These are phyloP conservation scores for Amazona guildingii DNA, from an alignment of 2,113 vertebrate species.

Conservation along the genomic window DNA sequence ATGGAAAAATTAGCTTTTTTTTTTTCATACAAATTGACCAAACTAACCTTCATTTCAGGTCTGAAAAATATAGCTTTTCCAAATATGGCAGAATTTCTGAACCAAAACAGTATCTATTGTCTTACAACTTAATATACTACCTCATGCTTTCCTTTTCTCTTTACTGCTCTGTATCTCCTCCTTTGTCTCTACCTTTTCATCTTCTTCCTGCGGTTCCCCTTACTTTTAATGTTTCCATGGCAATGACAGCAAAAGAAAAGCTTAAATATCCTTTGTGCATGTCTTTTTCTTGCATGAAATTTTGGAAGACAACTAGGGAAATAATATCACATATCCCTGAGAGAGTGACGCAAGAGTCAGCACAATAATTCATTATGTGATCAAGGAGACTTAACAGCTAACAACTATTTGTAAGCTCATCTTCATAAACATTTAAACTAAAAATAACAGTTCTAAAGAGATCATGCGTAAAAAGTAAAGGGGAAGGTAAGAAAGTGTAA, in stretches of 20 bases:
- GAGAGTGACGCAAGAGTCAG: background rate
- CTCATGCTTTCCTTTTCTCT: background rate
- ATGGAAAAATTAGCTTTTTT: background rate
- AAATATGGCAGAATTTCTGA: background rate
- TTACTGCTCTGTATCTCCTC: background rate
- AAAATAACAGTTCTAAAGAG: background rate
- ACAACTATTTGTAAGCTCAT: conserved; percentile 1
- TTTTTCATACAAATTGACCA: background rate
- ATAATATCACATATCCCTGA: background rate
- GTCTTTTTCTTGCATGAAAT: background rate
- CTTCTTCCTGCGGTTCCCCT: conserved; percentile 20
- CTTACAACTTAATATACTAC: background rate
- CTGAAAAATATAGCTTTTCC: background rate
- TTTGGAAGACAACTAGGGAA: background rate
- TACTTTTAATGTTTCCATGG: conserved; percentile 61
- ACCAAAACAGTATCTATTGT: background rate
- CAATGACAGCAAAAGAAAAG: conserved; percentile 35
- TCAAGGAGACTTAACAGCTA: background rate
- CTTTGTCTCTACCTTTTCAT: conserved; percentile 33
- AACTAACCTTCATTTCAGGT: background rate
- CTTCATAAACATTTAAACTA: background rate
- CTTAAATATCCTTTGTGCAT: conserved; percentile 11
- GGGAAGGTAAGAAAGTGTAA: background rate
- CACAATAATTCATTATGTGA: background rate
- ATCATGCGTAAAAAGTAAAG: background rate